Conservation (phyloP, 2,113 vertebrate genomes). For the Coreoperca whiteheadi region DNA sequence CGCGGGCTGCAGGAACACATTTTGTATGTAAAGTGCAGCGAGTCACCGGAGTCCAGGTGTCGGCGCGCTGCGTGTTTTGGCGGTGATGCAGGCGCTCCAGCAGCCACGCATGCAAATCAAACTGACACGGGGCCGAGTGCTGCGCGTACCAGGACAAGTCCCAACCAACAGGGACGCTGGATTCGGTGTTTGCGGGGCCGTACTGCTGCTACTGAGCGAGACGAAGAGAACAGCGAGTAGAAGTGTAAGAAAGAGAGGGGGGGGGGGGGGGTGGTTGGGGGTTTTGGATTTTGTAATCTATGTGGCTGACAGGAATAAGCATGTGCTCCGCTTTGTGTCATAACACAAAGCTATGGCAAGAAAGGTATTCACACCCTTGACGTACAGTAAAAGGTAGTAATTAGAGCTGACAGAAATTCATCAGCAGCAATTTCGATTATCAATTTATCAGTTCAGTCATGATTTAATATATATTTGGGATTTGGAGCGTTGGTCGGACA, state of each 20-base stretch:
- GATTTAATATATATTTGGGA: not conserved
- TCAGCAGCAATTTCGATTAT: not conserved
- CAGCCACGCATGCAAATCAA: slow-evolving; percentile 9
- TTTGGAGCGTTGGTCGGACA: not conserved
- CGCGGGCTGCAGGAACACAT: not conserved
- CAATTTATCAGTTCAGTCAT: not conserved
- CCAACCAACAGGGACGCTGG: not conserved
- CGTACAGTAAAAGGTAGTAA: not conserved
- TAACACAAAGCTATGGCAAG: not conserved
- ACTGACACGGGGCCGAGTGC: not conserved
- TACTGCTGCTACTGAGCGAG: slow-evolving; percentile 10
- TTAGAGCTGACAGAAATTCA: not conserved
- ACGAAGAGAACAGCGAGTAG: slow-evolving; percentile 1
- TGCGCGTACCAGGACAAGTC: not conserved
- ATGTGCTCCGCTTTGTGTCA: slow-evolving; percentile 17
- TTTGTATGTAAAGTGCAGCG: not conserved
- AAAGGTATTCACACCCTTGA: not conserved
- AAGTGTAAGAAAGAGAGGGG: slow-evolving; percentile 32
- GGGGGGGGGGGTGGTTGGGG: slow-evolving; percentile 26
- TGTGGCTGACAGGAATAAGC: slow-evolving; percentile 43
- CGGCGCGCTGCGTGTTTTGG: not conserved
- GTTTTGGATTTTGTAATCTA: slow-evolving; percentile 49
- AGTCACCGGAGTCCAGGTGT: not conserved
- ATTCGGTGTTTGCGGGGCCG: not conserved
- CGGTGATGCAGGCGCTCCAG: not conserved